Conservation (phyloP, 1,140 invertebrate species). For the Drosophila pandora region DNA sequence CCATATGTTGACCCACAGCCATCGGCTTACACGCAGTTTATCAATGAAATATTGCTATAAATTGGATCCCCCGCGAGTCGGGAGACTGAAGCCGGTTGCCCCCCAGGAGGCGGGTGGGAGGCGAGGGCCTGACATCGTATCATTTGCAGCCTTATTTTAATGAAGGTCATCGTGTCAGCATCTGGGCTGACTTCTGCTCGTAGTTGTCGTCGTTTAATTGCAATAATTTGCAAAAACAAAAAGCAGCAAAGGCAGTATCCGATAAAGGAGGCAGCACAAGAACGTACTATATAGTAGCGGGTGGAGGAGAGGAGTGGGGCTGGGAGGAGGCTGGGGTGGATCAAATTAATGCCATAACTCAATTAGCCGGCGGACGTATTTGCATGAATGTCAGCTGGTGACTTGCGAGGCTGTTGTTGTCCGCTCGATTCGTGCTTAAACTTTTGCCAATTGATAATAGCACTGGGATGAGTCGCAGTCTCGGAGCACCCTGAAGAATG, state of each 20-base stretch:
- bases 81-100: slow-evolving; percentile 12
- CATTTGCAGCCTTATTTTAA: slow-evolving; percentile 49
- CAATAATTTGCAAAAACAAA: slow-evolving; percentile 62
- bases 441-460: slow-evolving; percentile 58
- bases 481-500: slow-evolving; percentile 4
- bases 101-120: slow-evolving; percentile 11
- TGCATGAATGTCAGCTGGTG: slow-evolving; percentile 49
- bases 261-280: slow-evolving; percentile 16
- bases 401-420: slow-evolving; percentile 49
- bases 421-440: slow-evolving; percentile 57
- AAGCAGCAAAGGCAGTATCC: neutral
- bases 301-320: neutral
- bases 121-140: slow-evolving; percentile 38
- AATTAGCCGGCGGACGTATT: slow-evolving; percentile 67
- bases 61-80: slow-evolving; percentile 46
- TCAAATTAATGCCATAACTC: slow-evolving; percentile 81
- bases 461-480: neutral
- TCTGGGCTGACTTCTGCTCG: slow-evolving; percentile 27
- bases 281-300: neutral
- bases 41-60: slow-evolving; percentile 76
- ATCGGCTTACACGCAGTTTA: slow-evolving; percentile 54
- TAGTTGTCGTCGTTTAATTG: slow-evolving; percentile 68
- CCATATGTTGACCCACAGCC: slow-evolving; percentile 38
- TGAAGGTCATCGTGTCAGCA: slow-evolving; percentile 69
- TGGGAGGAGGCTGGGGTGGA: slow-evolving; percentile 14